Evolutionary conservation across 2,888 invertebrate species (phyloP).

Genomic region (Neelides folsomi): DNA sequence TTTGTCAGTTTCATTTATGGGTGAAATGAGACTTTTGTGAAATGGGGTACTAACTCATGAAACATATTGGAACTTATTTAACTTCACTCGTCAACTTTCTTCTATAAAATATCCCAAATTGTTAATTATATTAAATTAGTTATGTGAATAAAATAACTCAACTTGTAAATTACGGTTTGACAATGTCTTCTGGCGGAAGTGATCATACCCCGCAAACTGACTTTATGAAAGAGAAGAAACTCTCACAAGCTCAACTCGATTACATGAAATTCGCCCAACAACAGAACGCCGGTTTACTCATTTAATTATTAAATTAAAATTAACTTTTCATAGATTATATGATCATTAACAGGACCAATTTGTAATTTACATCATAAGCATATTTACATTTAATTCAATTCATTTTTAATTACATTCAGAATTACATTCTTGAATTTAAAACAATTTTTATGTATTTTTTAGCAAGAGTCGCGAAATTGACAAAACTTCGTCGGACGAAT

Average conservation of each 20-base stretch:
- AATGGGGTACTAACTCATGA: no score
- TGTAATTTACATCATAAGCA: not conserved
- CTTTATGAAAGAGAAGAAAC: constrained; percentile 36
- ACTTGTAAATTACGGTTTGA: no score
- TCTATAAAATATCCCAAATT: no score
- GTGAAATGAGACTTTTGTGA: no score
- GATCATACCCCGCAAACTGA: constrained; percentile 46
- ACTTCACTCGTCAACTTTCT: no score
- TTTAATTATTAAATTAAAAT: constrained; percentile 13
- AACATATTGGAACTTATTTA: no score
- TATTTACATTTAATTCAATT: not conserved
- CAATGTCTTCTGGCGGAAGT: not conserved
- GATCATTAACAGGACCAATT: constrained; percentile 31
- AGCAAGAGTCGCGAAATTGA: constrained; percentile 55
- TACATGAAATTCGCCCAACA: constrained; percentile 67
- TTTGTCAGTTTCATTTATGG: no score
- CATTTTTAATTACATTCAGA: not conserved
- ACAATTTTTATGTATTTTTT: not conserved
- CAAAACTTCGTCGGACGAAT: constrained; percentile 51
- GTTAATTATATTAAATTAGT: no score
- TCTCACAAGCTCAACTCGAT: constrained; percentile 48
- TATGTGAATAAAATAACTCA: no score
- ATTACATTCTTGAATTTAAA: not conserved
- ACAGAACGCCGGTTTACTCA: constrained; percentile 48
- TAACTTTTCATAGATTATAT: constrained; percentile 33